Evolutionary conservation across 2,888 invertebrate genomes (phyloP).

Genomic region (Neria commutata): DNA sequence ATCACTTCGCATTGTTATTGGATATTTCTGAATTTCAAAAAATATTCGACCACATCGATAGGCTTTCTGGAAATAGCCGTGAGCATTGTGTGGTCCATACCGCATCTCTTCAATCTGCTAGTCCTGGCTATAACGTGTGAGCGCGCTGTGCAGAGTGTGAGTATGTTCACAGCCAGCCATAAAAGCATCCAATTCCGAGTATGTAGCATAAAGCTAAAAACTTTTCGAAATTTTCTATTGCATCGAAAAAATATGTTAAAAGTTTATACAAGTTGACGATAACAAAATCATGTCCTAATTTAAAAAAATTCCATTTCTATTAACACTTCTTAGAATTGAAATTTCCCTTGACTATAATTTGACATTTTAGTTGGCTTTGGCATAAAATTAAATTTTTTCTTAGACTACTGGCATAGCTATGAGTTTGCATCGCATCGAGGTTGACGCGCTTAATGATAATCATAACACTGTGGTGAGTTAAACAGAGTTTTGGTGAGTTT

Average conservation of each 20-base stretch:
- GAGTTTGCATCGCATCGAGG: constrained; percentile 60
- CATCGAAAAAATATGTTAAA: too few relatives aligned
- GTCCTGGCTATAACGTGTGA: constrained; percentile 53
- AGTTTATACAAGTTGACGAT: too few relatives aligned
- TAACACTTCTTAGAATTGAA: neutral
- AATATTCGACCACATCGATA: constrained; percentile 36
- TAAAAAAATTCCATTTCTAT: too few relatives aligned
- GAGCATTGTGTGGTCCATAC: constrained; percentile 50
- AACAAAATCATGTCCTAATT: too few relatives aligned
- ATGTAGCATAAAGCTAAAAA: too few relatives aligned
- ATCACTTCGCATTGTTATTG: constrained; percentile 59
- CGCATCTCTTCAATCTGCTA: constrained; percentile 54
- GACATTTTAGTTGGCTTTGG: neutral
- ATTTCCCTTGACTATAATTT: neutral
- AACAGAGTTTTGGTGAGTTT: neutral
- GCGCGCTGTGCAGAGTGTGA: constrained; percentile 51
- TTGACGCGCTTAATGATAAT: constrained; percentile 54
- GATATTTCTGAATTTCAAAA: constrained; percentile 54
- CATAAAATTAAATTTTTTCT: constrained; percentile 23
- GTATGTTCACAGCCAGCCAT: constrained; percentile 29
- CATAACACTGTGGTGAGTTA: constrained; percentile 59
- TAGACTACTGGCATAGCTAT: constrained; percentile 61
- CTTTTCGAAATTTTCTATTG: too few relatives aligned
- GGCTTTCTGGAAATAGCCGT: constrained; percentile 45
- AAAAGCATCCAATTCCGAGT: too few relatives aligned